A percentile compares a stretch with the other conserved stretches of the same genome.
phyloP scores from a whole-genome alignment of 1,140 invertebrate genomes.

The Heliconius nattereri region DNA sequence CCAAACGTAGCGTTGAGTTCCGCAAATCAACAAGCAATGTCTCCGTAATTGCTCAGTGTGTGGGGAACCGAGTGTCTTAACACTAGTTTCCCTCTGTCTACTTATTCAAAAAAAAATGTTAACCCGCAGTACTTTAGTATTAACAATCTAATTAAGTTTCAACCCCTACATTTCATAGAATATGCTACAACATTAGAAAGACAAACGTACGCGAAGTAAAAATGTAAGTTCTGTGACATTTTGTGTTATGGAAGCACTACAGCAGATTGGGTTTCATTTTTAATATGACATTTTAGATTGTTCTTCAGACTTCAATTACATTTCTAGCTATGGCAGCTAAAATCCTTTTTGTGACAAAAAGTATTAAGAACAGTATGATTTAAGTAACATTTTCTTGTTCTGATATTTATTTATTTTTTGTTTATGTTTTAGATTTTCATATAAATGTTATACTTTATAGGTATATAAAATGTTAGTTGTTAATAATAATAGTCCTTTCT shows the following conservation, averaged over 20 bases:
- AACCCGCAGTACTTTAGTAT: not conserved
- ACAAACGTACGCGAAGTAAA: not conserved
- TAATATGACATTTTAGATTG: constrained; percentile 26
- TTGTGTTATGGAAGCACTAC: constrained; percentile 25
- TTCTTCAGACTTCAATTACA: constrained; percentile 17
- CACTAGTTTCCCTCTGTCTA: too few species aligned
- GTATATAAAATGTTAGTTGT: too few species aligned
- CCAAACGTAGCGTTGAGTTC: too few species aligned
- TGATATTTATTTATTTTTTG: not conserved
- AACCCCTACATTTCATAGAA: not conserved
- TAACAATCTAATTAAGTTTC: not conserved
- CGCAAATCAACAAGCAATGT: too few species aligned
- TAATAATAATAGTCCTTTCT: too few species aligned
- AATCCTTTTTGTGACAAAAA: not conserved
- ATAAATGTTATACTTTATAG: not conserved
- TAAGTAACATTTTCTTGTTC: not conserved
- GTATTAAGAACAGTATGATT: not conserved
- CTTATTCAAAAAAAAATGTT: too few species aligned
- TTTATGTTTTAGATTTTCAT: not conserved
- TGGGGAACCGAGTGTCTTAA: too few species aligned
- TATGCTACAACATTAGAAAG: not conserved
- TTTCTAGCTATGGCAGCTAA: not conserved
- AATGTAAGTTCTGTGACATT: constrained; percentile 22
- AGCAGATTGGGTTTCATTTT: constrained; percentile 36
- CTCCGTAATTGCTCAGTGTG: too few species aligned